These are phyloP conservation scores for Bradysia coprophila DNA, from an alignment of 1,140 invertebrate genomes.

Conservation along the genomic window DNA sequence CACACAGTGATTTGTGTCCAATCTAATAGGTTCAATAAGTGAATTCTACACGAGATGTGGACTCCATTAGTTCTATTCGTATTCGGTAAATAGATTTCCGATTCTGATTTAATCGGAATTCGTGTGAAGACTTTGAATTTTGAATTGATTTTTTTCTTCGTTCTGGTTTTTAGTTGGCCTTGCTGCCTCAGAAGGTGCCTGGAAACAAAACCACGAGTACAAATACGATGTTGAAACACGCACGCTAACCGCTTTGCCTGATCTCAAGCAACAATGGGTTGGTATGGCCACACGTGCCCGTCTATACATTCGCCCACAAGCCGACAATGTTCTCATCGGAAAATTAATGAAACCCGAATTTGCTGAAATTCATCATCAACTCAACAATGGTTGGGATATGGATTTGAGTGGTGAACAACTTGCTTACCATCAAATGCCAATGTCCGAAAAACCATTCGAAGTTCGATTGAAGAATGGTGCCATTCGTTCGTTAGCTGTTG, in stretches of 20 bases:
- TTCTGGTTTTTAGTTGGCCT: no score
- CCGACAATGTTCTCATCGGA: constrained; percentile 26
- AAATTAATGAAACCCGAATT: constrained; percentile 29
- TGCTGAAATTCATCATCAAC: constrained; percentile 30
- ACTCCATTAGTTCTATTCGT: no score
- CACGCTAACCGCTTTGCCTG: constrained; percentile 31
- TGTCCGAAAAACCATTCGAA: constrained; percentile 35
- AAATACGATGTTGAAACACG: constrained; percentile 34
- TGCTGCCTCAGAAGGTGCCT: constrained; percentile 17
- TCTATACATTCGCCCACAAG: constrained; percentile 29
- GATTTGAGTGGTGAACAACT: constrained; percentile 25
- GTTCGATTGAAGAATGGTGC: constrained; percentile 36
- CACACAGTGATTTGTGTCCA: no score
- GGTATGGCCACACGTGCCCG: constrained; percentile 33
- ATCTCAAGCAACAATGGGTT: constrained; percentile 27
- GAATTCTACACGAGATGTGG: no score
- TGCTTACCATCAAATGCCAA: constrained; percentile 26
- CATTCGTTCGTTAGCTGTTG: constrained; percentile 1
- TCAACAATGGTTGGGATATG: constrained; percentile 26
- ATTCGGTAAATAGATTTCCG: no score
- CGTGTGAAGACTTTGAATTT: no score
- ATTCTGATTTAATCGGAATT: no score
- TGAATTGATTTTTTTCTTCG: no score
- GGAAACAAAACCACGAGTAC: constrained; percentile 35
- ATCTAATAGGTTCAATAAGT: no score